Evolutionary conservation across 2,113 vertebrate species (phyloP).

Genomic region (Rhipidura dahli): DNA sequence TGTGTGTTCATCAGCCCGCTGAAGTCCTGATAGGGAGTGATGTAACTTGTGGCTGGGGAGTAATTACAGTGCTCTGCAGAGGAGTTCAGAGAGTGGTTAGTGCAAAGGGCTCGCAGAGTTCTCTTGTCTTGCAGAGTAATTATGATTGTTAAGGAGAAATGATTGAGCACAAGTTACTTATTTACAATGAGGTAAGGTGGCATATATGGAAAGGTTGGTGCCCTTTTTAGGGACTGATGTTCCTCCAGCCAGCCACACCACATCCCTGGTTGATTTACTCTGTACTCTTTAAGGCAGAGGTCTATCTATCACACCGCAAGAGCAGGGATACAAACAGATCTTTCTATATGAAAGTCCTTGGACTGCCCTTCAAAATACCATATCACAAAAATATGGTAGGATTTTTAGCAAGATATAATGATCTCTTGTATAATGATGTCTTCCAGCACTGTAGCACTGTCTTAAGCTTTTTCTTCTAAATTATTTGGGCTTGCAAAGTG

Average conservation of each 20-base stretch:
- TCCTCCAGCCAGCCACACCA: background rate
- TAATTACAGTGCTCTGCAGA: slow-evolving; percentile 19
- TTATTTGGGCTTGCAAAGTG: background rate
- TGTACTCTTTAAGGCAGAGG: background rate
- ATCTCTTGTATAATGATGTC: background rate
- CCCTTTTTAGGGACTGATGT: background rate
- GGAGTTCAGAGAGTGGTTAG: slow-evolving; percentile 33
- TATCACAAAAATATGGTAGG: background rate
- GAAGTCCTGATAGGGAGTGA: slow-evolving; percentile 6
- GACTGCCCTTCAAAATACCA: background rate
- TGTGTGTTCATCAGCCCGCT: background rate
- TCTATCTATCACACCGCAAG: background rate
- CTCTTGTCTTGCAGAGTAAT: background rate
- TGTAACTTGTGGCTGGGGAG: slow-evolving; percentile 21
- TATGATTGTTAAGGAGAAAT: background rate
- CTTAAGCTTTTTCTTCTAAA: background rate
- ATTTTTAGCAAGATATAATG: background rate
- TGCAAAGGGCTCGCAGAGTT: background rate
- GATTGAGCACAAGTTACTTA: background rate
- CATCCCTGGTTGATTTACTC: background rate
- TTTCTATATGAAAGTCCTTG: background rate
- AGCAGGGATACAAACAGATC: background rate
- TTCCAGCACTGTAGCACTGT: background rate
- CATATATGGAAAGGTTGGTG: background rate
- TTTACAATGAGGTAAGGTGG: background rate